Base-by-base conservation (phyloP, 2,113 vertebrate genomes). In the Melanerpes formicivorus region DNA sequence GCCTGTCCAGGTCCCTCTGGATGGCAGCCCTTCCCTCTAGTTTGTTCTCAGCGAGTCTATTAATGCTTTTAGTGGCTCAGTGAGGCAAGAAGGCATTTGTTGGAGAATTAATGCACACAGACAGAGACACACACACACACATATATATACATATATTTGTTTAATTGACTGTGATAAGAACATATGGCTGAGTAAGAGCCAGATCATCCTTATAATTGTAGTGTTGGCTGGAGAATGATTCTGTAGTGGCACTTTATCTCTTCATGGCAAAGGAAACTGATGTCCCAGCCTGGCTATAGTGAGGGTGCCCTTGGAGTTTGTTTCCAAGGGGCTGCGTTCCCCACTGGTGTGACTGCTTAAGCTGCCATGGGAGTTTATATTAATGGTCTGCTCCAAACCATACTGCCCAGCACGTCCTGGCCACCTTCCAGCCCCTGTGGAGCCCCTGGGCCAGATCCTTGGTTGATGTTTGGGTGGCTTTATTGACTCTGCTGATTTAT, bases 121-220 rank as follows among this genome's bases (percentile, higher is more conserved):
- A 50, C 48, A 50, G 19, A 50, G 9, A 21, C 19, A 50, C 10
- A 50, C 10, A 50, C 19, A 40, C 54, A 63, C 52, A 12, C 14
- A 5, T 30, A 4, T n/a, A 4, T 30, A 8, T 29, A 3, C 72
- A 4, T 54, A 3, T 54, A 76, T 89, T 71, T 83, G 37, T 27
- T 74, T 80, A 65, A 18, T 55, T 64, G 77, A 18, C 87, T 87
- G 69, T 82, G 78, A 30, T 83, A 64, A 77, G 84, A 91, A 10
- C 90, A 55, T 23, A 59, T 14, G 87, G 82, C 87, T 62, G 69
- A 55, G 89, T 65, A 75, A 90, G 72, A 86, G 69, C 72, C 69
- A 69, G 48, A 44, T 58, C 62, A 50, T 58, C 65, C 80, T 60
- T 30, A 37, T 40, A 67, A 48, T 44, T n/a, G 86, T 9, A 74